A percentile compares a stretch with the other conserved stretches of the same genome.
Evolutionary conservation across 2,888 invertebrate genomes (phyloP).

Genomic region (Mystacides longicornis): DNA sequence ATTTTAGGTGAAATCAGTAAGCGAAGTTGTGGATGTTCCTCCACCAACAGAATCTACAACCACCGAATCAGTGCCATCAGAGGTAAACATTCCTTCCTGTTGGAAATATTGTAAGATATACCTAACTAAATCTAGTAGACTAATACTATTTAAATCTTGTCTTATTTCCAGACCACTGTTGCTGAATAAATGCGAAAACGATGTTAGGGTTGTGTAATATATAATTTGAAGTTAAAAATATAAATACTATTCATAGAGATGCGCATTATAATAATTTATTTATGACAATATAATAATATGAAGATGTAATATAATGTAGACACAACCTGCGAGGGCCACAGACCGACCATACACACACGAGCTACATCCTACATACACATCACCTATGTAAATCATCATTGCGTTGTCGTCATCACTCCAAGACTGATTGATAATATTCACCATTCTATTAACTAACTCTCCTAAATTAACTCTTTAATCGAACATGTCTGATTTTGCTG

Average conservation of each 20-base stretch:
- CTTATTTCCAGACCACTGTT: constrained; percentile 9
- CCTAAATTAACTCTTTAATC: constrained; percentile 2
- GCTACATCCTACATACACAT: no score
- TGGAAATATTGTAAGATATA: no score
- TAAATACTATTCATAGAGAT: no score
- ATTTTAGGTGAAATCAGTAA: constrained; percentile 22
- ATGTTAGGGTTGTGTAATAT: constrained; percentile 22
- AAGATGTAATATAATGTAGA: background rate
- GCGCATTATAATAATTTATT: background rate
- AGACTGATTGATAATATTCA: constrained; percentile 18
- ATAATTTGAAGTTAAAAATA: constrained; percentile 16
- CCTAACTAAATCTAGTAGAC: no score
- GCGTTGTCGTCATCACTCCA: constrained; percentile 3
- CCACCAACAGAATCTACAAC: constrained; percentile 10
- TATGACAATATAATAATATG: background rate
- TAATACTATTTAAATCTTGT: constrained; percentile 1
- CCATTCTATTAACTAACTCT: constrained; percentile 7
- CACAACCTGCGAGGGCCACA: background rate
- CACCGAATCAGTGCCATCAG: constrained; percentile 17
- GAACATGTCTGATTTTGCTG: constrained; percentile 14
- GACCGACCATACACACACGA: background rate
- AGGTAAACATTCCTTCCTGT: constrained; percentile 11
- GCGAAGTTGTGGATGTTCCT: constrained; percentile 14
- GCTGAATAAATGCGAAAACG: constrained; percentile 16
- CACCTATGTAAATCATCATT: no score